phyloP scores from a whole-genome alignment of 2,113 vertebrate genomes.

The Anthoscopus minutus region DNA sequence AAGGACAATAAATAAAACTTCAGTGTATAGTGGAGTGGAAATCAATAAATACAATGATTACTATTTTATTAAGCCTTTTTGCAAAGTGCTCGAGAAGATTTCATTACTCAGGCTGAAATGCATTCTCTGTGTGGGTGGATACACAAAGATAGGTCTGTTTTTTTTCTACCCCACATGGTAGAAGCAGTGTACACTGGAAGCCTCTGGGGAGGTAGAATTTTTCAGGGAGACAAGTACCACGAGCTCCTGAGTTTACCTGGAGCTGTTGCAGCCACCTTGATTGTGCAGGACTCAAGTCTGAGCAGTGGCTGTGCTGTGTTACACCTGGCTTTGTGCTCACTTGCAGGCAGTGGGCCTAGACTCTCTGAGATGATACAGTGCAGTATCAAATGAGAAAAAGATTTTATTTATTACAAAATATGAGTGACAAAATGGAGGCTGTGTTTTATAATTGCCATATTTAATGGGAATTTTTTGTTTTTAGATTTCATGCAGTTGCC shows the following conservation, averaged over 20 bases:
- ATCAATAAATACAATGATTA: not conserved
- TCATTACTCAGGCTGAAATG: not conserved
- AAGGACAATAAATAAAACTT: not conserved
- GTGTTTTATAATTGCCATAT: not conserved
- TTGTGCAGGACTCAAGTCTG: rapidly evolving
- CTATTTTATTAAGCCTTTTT: not conserved
- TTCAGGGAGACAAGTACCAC: not conserved
- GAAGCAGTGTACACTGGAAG: not conserved
- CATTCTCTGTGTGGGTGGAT: not conserved
- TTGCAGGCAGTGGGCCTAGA: not conserved
- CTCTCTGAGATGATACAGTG: not conserved
- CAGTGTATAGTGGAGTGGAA: not conserved
- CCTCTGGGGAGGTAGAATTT: not conserved
- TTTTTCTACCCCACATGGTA: not conserved
- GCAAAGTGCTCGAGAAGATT: not conserved
- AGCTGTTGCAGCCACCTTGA: not conserved
- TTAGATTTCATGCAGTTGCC: not conserved
- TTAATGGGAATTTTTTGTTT: constrained; percentile 30
- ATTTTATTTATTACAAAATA: not conserved
- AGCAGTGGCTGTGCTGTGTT: not conserved
- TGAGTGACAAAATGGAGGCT: not conserved
- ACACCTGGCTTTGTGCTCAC: not conserved
- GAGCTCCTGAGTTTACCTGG: not conserved
- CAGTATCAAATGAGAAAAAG: not conserved
- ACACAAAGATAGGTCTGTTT: rapidly evolving